Evolutionary conservation across 2,797 vertebrate genomes (phyloP), one percentile per base, ranked within the genome.

Genomic region (Mastacembelus armatus): DNA sequence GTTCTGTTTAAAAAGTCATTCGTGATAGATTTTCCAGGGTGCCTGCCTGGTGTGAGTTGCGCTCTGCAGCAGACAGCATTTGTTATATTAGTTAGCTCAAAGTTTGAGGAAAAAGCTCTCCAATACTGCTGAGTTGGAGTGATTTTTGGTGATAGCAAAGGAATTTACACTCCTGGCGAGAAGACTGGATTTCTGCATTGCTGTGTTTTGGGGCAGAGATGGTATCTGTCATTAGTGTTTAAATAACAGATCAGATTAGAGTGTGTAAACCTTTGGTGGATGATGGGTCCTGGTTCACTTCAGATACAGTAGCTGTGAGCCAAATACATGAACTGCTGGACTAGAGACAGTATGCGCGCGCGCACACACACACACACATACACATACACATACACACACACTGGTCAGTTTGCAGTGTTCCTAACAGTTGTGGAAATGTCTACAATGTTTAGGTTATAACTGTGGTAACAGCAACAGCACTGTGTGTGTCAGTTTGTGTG

Each of bases 161-260:
- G 61, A 83, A 71, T 78, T 73, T 47, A n/a, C 26, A 29, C 19
- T 40, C 62, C 36, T 42, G 39, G 33, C 42, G 33, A 56, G 51
- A 40, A 32, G 55, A 50, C 30, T 38, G 57, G 43, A 59, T 71
- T 67, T 64, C 26, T 45, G 64, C 49, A 16, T 47, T 29, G 21
- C 57, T 52, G 36, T 51, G 58, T 60, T 72, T 65, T 22, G 51
- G 49, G 63, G 48, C 70, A 32, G 52, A 69, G 42, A 59, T 51
- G 19, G 5, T 52, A 59, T 71, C 68, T 68, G 64, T 56, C 59
- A 45, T 50, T 44, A 70, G 38, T 57, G 65, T 69, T 77, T 44
- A 50, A 80, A 76, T 48, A 43, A 42, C 52, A 73, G 29, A 68
- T 81, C 44, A 72, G 50, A 80, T 76, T 18, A 66, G 38, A 52